Evolutionary conservation across 1,140 invertebrate genomes (phyloP).

Genomic region (Carcinoscorpius rotundicauda): DNA sequence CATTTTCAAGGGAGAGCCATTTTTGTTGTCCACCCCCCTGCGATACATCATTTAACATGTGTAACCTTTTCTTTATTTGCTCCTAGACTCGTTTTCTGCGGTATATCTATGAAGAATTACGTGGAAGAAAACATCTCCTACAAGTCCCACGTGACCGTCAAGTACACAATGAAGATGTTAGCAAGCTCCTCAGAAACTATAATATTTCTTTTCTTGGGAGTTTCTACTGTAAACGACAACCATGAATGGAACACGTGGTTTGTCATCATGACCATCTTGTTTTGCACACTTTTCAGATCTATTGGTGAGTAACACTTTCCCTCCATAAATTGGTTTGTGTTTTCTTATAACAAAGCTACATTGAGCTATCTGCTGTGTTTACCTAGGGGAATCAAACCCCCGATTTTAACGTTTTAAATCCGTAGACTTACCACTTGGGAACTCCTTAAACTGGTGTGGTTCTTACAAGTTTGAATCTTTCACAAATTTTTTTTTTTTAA

Average conservation of each 20-base stretch:
- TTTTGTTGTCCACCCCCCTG: slow-evolving; percentile 4
- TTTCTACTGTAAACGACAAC: slow-evolving; percentile 85
- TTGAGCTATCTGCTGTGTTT: too few species aligned
- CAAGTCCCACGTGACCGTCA: slow-evolving; percentile 95
- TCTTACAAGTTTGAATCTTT: too few species aligned
- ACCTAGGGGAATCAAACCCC: too few species aligned
- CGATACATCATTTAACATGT: neutral
- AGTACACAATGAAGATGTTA: slow-evolving; percentile 98
- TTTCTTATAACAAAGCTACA: too few species aligned
- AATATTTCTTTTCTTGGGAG: slow-evolving; percentile 98
- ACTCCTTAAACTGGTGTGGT: too few species aligned
- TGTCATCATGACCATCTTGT: slow-evolving; percentile 80
- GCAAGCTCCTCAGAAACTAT: slow-evolving; percentile 94
- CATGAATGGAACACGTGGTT: slow-evolving; percentile 95
- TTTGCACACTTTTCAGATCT: slow-evolving; percentile 85
- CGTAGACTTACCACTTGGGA: too few species aligned
- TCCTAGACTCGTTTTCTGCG: slow-evolving; percentile 90
- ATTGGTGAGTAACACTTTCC: slow-evolving; percentile 48
- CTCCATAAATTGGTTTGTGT: too few species aligned
- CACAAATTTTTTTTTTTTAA: too few species aligned
- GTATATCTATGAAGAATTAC: slow-evolving; percentile 98
- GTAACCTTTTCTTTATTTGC: neutral
- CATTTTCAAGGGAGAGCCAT: too few species aligned
- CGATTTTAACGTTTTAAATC: too few species aligned
- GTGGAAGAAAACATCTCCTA: slow-evolving; percentile 94